Evolutionary conservation across 2,113 vertebrate species (phyloP).

Genomic region (Pogona vitticeps): DNA sequence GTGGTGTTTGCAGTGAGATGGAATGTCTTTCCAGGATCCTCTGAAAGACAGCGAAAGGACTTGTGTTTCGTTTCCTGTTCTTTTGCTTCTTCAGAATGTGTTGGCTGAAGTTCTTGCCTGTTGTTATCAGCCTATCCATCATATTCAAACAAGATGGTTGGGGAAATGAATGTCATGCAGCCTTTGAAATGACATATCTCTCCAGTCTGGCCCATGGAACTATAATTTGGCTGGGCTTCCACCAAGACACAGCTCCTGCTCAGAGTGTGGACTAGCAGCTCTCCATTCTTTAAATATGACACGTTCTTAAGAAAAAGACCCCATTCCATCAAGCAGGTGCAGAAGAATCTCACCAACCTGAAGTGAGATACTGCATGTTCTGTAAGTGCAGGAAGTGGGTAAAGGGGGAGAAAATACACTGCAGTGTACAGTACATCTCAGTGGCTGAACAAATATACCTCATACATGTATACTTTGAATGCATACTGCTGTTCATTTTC

Average conservation of each 20-base stretch:
- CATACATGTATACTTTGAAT: conserved; percentile 25
- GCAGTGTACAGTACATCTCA: background rate
- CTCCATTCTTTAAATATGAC: background rate
- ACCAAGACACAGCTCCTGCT: background rate
- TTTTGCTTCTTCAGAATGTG: conserved; percentile 9
- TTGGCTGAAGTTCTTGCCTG: conserved; percentile 24
- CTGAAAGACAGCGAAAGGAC: conserved; percentile 29
- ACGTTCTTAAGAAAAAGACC: background rate
- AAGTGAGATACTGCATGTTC: background rate
- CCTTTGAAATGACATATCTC: conserved; percentile 54
- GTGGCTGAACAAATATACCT: background rate
- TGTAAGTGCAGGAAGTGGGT: background rate
- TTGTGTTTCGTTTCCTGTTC: conserved; percentile 67
- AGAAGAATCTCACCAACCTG: background rate
- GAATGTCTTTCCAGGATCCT: conserved; percentile 39
- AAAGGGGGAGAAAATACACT: background rate
- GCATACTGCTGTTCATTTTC: background rate
- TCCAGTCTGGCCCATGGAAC: conserved; percentile 52
- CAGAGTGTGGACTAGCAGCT: conserved; percentile 4
- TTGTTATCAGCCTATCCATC: conserved; percentile 58
- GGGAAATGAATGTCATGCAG: conserved; percentile 53
- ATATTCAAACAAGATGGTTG: conserved; percentile 58
- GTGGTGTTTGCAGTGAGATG: conserved; percentile 17
- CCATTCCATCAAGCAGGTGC: background rate
- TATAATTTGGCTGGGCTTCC: conserved; percentile 42